phyloP scores from a whole-genome alignment of 2,113 vertebrate species.

The Mormyrus iriodes region DNA sequence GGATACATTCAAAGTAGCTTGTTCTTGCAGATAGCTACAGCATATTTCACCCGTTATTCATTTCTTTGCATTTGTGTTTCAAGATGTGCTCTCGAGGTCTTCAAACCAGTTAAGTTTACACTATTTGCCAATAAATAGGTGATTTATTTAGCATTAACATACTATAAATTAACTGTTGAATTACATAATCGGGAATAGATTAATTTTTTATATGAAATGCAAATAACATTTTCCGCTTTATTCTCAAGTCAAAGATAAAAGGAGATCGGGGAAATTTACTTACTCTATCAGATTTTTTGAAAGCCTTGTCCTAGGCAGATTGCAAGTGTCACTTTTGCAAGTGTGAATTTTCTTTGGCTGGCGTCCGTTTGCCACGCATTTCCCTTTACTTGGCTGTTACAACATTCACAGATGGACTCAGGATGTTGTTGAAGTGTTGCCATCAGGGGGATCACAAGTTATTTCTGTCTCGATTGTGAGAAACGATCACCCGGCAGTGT shows the following conservation, averaged over 20 bases:
- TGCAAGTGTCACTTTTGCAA: slow-evolving; percentile 15
- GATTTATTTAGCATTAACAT: neutral
- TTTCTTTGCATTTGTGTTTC: neutral
- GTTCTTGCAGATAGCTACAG: neutral
- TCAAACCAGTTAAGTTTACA: neutral
- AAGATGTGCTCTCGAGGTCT: neutral
- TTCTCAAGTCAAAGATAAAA: neutral
- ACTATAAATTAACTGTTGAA: neutral
- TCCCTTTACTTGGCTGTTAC: slow-evolving; percentile 24
- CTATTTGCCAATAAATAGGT: neutral
- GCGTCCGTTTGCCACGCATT: slow-evolving; percentile 32
- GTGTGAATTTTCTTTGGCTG: slow-evolving; percentile 34
- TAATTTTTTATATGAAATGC: neutral
- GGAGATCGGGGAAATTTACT: neutral
- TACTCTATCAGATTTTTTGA: neutral
- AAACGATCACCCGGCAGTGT: slow-evolving; percentile 54
- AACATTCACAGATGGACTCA: slow-evolving; percentile 33
- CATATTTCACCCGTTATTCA: neutral
- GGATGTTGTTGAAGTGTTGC: slow-evolving; percentile 53
- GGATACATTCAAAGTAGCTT: neutral
- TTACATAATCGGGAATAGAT: neutral
- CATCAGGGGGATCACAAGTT: slow-evolving; percentile 43
- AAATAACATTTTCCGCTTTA: neutral
- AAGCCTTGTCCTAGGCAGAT: neutral
- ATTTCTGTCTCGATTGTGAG: slow-evolving; percentile 42